Evolutionary conservation across 1,140 invertebrate species (phyloP), one percentile per base, ranked within the genome.

Genomic region (Leptinotarsa texana): DNA sequence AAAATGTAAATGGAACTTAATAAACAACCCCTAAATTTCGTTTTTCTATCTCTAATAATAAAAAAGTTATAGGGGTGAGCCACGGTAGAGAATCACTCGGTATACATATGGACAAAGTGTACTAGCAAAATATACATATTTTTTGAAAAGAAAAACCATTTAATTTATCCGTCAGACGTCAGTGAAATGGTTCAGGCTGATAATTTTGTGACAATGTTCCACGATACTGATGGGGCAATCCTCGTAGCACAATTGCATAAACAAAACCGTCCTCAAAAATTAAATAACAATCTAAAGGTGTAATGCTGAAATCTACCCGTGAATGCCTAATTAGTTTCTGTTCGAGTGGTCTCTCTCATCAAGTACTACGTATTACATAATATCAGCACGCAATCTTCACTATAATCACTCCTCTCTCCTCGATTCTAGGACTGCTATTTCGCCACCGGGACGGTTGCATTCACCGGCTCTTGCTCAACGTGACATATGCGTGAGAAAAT

Each of bases 401-500:
- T 17, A 57, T n/a, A 57, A 57, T 57, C 15, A 57, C n/a, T 18
- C 15, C n/a, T 57, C 51, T 57, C n/a, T 42, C 33, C 33, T 42
- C 8, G 2, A 42, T 42, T 42, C 33, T 42, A 42, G 33, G 33
- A 42, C 51, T 57, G 51, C 51, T 57, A 57, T 57, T 57, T 57
- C 51, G 51, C 51, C 51, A 57, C 51, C n/a, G 51, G 27, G 15
- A 17, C 15, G 17, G 15, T 57, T 15, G 51, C 51, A 57, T 57
- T 57, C 51, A 57, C 51, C 51, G n/a, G 17, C n/a, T 57, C 51
- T 57, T 57, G 17, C 51, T 17, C 51, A 57, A 57, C 51, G 51
- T 57, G 51, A 57, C 51, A 57, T 57, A 57, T 57, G 51, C 51
- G 51, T 57, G 51, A 57, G 51, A 57, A 57, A 57, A 57, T 57